Conservation (phyloP, 2,888 invertebrate genomes). For the Ophion ventricosus region DNA sequence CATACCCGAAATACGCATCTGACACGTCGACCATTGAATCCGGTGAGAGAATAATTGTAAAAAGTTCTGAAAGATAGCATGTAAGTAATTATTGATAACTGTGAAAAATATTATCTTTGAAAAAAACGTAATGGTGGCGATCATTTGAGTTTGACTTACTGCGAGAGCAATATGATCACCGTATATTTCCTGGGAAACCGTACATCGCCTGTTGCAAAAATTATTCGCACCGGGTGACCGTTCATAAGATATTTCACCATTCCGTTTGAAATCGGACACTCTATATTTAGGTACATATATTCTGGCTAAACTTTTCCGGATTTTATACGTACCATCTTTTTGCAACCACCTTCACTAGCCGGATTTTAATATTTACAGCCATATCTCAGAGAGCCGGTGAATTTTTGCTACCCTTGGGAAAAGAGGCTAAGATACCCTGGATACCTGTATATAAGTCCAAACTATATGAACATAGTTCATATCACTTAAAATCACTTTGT, state of each 20-base stretch:
- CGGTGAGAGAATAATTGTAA: too few relatives aligned
- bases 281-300: conserved; percentile 21
- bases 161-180: too few relatives aligned
- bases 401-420: conserved; percentile 72
- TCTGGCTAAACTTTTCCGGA: not conserved
- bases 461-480: conserved; percentile 67
- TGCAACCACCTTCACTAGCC: conserved; percentile 63
- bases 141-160: too few relatives aligned
- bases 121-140: too few relatives aligned
- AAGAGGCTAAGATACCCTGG: conserved; percentile 29
- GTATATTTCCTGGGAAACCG: too few relatives aligned
- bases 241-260: conserved; percentile 19
- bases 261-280: conserved; percentile 11
- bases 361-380: conserved; percentile 80
- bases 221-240: too few relatives aligned
- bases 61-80: too few relatives aligned
- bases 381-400: conserved; percentile 76
- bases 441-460: conserved; percentile 34
- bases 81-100: too few relatives aligned
- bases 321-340: conserved; percentile 31
- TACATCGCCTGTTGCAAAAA: too few relatives aligned
- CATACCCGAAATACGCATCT: too few relatives aligned
- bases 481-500: conserved; percentile 80
- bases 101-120: too few relatives aligned
- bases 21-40: too few relatives aligned